Conservation (phyloP, 2,888 invertebrate genomes). For the Catocala nupta region DNA sequence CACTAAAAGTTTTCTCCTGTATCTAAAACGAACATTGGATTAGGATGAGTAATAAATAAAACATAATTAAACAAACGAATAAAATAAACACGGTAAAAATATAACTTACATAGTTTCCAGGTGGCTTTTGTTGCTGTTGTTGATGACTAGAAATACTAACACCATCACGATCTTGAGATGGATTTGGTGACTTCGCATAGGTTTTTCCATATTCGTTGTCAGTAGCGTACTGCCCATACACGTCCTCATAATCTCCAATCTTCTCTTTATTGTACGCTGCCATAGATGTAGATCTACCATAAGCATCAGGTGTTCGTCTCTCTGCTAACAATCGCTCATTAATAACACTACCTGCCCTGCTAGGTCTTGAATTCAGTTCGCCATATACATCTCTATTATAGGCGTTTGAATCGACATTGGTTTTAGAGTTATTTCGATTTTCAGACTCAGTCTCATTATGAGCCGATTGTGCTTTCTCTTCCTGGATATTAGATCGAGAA, state of each 20-base stretch:
- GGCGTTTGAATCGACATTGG: slow-evolving; percentile 58
- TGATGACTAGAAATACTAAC: slow-evolving; percentile 71
- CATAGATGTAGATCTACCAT: slow-evolving; percentile 89
- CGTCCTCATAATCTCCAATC: slow-evolving; percentile 92
- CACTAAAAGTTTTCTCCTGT: slow-evolving; percentile 80
- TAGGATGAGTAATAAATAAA: neutral
- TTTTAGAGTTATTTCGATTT: slow-evolving; percentile 56
- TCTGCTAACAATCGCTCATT: slow-evolving; percentile 85
- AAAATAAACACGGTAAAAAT: neutral
- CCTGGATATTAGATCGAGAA: slow-evolving; percentile 52
- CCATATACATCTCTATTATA: slow-evolving; percentile 77
- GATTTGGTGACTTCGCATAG: slow-evolving; percentile 89
- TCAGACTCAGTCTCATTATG: slow-evolving; percentile 66
- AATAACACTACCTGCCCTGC: slow-evolving; percentile 62
- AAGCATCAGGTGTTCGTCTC: slow-evolving; percentile 94
- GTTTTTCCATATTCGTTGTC: slow-evolving; percentile 80
- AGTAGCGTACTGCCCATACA: slow-evolving; percentile 83
- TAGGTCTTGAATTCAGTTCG: slow-evolving; percentile 67
- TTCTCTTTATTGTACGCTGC: slow-evolving; percentile 75
- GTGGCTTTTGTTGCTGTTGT: slow-evolving; percentile 61
- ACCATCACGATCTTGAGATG: slow-evolving; percentile 69
- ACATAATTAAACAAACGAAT: neutral
- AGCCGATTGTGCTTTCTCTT: slow-evolving; percentile 56
- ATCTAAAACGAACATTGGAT: slow-evolving; percentile 61
- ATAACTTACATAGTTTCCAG: slow-evolving; percentile 68